These are phyloP conservation scores for Dufourea novaeangliae DNA, from an alignment of 1,140 invertebrate genomes.

Conservation along the genomic window DNA sequence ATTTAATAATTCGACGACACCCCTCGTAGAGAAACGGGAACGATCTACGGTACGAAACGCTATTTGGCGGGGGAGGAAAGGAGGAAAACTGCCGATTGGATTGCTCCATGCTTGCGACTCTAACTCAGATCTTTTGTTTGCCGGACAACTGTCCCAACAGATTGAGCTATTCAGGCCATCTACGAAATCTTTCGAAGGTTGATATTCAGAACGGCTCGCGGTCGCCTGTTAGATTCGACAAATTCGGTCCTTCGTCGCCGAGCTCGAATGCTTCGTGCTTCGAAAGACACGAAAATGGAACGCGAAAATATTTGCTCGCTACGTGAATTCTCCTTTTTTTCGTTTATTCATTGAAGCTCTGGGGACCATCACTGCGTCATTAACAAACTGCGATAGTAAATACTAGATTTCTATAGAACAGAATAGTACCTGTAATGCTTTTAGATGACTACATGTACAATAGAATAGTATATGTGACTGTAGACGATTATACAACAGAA, in stretches of 20 bases:
- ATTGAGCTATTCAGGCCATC: constrained; percentile 14
- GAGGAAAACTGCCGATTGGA: constrained; percentile 9
- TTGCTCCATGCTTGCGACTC: not conserved
- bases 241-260: not conserved
- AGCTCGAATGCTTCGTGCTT: not conserved
- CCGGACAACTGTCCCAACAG: constrained; percentile 12
- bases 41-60: not conserved
- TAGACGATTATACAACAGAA: no score
- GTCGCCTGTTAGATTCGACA: not conserved
- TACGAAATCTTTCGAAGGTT: not conserved
- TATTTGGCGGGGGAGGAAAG: not conserved
- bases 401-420: no score
- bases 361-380: no score
- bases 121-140: constrained; percentile 6
- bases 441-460: no score
- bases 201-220: not conserved
- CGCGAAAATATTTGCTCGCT: not conserved
- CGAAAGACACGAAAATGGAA: not conserved
- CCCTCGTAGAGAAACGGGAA: not conserved
- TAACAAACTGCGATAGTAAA: no score
- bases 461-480: no score
- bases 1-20: not conserved
- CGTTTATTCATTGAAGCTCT: no score
- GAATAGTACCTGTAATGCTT: no score
- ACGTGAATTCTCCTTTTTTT: no score